Evolutionary conservation across 2,888 invertebrate genomes (phyloP).

Genomic region (Heliconius ethilla): DNA sequence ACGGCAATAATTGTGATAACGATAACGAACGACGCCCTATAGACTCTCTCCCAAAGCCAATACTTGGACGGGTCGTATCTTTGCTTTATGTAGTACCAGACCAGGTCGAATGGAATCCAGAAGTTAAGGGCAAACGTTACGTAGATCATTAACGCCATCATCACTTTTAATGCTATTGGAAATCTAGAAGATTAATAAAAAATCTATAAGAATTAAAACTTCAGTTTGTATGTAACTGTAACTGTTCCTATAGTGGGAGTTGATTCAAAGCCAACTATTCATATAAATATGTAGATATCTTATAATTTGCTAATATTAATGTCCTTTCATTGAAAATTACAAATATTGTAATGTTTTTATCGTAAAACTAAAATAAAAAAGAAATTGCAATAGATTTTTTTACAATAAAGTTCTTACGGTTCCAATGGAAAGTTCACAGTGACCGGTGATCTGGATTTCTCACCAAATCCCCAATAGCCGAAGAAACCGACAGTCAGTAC

Average conservation of each 20-base stretch:
- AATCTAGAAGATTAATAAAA: slow-evolving; percentile 46
- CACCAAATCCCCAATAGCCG: slow-evolving; percentile 62
- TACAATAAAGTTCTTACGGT: slow-evolving; percentile 35
- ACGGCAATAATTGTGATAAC: slow-evolving; percentile 50
- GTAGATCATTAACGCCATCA: slow-evolving; percentile 55
- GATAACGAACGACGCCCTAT: slow-evolving; percentile 51
- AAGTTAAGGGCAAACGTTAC: slow-evolving; percentile 59
- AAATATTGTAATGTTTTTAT: background rate
- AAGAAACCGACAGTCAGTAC: slow-evolving; percentile 58
- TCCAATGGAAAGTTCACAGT: slow-evolving; percentile 58
- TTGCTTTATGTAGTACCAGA: slow-evolving; percentile 57
- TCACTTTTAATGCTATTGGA: slow-evolving; percentile 54
- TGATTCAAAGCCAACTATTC: background rate
- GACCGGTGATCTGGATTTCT: slow-evolving; percentile 53
- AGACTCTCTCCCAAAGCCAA: slow-evolving; percentile 64
- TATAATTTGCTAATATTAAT: too few relatives aligned
- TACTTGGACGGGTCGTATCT: slow-evolving; percentile 46
- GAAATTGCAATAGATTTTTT: background rate
- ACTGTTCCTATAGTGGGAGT: background rate
- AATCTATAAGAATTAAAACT: too few relatives aligned
- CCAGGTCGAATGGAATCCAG: slow-evolving; percentile 60
- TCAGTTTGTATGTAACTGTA: too few relatives aligned
- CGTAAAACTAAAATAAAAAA: background rate
- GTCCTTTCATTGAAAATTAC: background rate
- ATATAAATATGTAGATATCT: background rate